Conservation (phyloP, 2,888 invertebrate species). For the Dryadula phaetusa region DNA sequence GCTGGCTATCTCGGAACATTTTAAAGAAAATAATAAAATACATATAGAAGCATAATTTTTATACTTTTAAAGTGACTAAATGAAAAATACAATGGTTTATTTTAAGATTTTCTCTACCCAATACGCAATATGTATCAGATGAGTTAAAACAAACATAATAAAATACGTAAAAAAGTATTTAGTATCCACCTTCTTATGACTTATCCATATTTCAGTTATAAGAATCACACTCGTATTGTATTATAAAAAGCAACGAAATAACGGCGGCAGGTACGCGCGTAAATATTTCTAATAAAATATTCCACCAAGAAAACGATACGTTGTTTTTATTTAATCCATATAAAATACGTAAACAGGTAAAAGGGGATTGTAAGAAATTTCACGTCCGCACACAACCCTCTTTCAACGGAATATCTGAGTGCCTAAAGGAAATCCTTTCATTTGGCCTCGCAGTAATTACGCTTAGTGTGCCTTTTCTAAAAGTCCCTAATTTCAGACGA, state of each 20-base stretch:
- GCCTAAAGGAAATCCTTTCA: conserved; percentile 59
- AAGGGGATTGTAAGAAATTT: conserved; percentile 38
- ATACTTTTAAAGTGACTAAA: no score
- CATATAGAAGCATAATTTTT: no score
- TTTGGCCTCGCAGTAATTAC: conserved; percentile 58
- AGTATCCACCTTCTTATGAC: no score
- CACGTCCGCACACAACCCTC: conserved; percentile 34
- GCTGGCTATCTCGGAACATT: no score
- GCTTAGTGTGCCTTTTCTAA: conserved; percentile 52
- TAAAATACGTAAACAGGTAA: conserved; percentile 35
- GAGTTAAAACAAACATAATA: no score
- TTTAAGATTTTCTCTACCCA: neutral
- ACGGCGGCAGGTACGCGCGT: neutral
- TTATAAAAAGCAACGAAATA: conserved; percentile 7
- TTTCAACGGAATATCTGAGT: conserved; percentile 47
- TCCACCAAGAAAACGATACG: conserved; percentile 17
- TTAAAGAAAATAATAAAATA: no score
- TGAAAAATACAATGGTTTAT: no score
- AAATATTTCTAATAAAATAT: conserved; percentile 31
- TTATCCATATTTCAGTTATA: conserved; percentile 2
- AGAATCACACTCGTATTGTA: conserved; percentile 6
- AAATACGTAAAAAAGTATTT: no score
- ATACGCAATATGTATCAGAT: neutral
- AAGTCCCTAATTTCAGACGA: conserved; percentile 61
- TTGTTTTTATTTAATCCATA: conserved; percentile 31